Percentiles rank a stretch among this genome's conserved stretches.
phyloP scores from a whole-genome alignment of 2,888 invertebrate genomes.

The Adelognathus sp. region DNA sequence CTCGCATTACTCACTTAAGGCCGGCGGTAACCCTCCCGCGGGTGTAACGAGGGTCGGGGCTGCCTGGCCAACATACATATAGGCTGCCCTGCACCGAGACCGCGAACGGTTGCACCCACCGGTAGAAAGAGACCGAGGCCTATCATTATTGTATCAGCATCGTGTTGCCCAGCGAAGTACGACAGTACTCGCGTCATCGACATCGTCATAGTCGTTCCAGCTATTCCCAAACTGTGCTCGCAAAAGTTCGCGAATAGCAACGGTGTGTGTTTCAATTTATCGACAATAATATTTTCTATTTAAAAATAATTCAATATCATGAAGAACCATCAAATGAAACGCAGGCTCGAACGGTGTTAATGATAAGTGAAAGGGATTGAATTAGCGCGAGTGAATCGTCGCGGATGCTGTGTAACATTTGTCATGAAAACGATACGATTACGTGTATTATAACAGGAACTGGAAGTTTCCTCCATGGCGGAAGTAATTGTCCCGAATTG shows the following conservation, averaged over 20 bases:
- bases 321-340: neutral
- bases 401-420: constrained; percentile 1
- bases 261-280: neutral
- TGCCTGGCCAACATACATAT: constrained; percentile 31
- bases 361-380: constrained; percentile 47
- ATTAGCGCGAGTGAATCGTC: neutral
- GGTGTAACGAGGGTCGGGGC: constrained; percentile 58
- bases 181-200: constrained; percentile 54
- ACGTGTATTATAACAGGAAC: constrained; percentile 33
- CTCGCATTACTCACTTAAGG: constrained; percentile 75
- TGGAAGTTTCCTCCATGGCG: constrained; percentile 64
- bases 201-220: constrained; percentile 50
- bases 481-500: constrained; percentile 68
- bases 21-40: constrained; percentile 54
- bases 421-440: constrained; percentile 56
- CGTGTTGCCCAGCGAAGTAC: constrained; percentile 53
- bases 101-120: constrained; percentile 29
- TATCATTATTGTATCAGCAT: constrained; percentile 59
- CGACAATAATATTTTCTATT: neutral
- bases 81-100: constrained; percentile 34
- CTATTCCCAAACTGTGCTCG: constrained; percentile 15
- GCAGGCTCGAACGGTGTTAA: neutral
- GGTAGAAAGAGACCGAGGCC: constrained; percentile 60
- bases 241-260: neutral
- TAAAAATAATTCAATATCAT: neutral